Conservation (phyloP, 2,797 vertebrate species). For the Hoplostethus atlanticus region DNA sequence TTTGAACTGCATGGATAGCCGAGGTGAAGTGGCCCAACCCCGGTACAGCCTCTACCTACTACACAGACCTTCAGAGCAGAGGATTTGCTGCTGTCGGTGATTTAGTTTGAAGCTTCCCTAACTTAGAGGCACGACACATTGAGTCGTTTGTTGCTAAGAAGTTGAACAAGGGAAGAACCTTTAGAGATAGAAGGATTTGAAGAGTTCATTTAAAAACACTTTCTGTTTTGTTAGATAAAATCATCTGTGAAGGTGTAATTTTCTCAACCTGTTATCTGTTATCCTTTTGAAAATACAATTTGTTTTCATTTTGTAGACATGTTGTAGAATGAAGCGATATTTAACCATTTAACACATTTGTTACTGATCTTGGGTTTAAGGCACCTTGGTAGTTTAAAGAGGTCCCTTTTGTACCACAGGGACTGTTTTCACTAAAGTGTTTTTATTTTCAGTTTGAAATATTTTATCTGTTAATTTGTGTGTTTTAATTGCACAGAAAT, state of each 20-base stretch:
- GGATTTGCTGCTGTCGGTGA: neutral
- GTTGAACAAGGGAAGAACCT: neutral
- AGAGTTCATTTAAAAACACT: no score
- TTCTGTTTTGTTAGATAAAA: no score
- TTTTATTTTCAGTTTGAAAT: neutral
- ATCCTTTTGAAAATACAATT: neutral
- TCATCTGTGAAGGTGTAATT: neutral
- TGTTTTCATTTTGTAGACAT: conserved; percentile 7
- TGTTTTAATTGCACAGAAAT: conserved; percentile 42
- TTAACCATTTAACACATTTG: neutral
- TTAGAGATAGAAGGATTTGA: conserved; percentile 1
- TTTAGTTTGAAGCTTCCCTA: neutral
- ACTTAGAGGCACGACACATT: conserved; percentile 32
- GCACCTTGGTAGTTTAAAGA: conserved; percentile 31
- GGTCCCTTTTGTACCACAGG: neutral
- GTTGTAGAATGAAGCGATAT: neutral
- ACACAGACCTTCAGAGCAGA: neutral
- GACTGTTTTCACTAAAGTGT: conserved; percentile 37
- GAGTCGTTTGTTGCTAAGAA: conserved; percentile 15
- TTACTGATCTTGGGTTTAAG: conserved; percentile 44
- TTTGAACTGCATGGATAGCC: conserved; percentile 21
- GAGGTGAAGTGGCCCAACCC: neutral
- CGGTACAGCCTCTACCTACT: conserved; percentile 19
- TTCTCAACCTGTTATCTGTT: neutral
- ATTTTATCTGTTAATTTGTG: conserved; percentile 1